Conservation (phyloP, 2,113 vertebrate species). For the Murina feae region DNA sequence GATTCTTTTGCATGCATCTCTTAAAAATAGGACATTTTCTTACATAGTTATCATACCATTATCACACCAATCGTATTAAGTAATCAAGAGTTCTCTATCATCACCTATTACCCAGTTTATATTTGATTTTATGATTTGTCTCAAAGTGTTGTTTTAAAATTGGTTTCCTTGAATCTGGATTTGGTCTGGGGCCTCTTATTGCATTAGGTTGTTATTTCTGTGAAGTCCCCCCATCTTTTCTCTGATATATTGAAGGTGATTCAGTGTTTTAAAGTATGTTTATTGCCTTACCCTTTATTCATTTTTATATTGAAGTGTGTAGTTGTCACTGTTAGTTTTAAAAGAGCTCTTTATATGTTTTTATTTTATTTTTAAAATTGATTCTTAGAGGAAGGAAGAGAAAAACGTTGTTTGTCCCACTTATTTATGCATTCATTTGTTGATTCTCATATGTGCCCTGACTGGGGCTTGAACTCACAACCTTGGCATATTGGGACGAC, state of each 20-base stretch:
- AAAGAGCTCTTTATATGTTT: conserved; percentile 22
- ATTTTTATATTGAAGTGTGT: background rate
- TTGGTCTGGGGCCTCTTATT: background rate
- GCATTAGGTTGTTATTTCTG: background rate
- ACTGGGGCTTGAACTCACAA: background rate
- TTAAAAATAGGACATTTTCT: background rate
- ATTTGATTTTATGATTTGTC: background rate
- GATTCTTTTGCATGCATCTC: background rate
- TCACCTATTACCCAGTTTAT: background rate
- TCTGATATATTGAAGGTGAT: background rate
- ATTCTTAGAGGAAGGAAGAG: background rate
- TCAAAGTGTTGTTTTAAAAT: background rate
- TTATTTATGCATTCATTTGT: background rate
- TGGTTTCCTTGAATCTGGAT: background rate
- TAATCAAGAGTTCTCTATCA: background rate
- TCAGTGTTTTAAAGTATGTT: conserved; percentile 12
- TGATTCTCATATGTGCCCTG: background rate
- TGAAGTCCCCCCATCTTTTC: background rate
- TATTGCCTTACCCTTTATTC: background rate
- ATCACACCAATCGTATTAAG: background rate
- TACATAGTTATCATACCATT: background rate
- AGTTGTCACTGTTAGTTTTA: background rate
- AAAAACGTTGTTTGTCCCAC: background rate
- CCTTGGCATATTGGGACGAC: background rate
- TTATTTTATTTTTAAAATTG: background rate